Base-by-base conservation (phyloP, 2,888 invertebrate genomes). In the Arge pagana region DNA sequence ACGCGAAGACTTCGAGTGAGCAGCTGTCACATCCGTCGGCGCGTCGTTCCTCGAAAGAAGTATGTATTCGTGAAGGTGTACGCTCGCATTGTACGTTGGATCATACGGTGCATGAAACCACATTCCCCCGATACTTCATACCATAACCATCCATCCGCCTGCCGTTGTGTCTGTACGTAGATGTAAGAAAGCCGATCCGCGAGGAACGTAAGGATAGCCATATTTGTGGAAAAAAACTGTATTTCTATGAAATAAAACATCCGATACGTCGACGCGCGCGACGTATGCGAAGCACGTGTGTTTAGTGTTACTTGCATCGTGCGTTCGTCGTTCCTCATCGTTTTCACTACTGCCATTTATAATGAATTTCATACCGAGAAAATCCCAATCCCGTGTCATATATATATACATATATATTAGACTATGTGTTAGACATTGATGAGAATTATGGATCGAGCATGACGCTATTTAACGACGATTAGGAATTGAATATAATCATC, bases 81-180 rank as follows among this genome's bases (percentile, higher is more conserved):
- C 31, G 16, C 42, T 19, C 31, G 13, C 18, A 24, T 13, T 15
- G 13, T 40, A 40, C 18, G 18, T 42, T 19, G 30, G n/a, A 19
- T 31, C 31, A 30, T 23, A 31, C 31, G 42, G 30, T 42, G 42
- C 42, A 42, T 42, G 42, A 18, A 42, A 42, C 15, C 8, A n/a
- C n/a, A n/a, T n/a, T n/a, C n/a, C 26, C 8, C n/a, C 7, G 7
- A 26, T 26, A 21, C 24, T 21, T 11, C 5, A 8, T 39, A 21
- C 7, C 8, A 39, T 39, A n/a, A n/a, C n/a, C 19, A 19, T 39
- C 39, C 23, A 11, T 21, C 24, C 21, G 23, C 21, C 24, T 11
- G 24, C 3, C 6, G 15, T 39, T 10, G 13, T 13, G 5, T 37
- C 21, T 37, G 3, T 37, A 37, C 19, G n/a, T n/a, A n/a, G n/a